Conservation (phyloP, 2,888 invertebrate genomes). For the Agriopis aurantiaria region DNA sequence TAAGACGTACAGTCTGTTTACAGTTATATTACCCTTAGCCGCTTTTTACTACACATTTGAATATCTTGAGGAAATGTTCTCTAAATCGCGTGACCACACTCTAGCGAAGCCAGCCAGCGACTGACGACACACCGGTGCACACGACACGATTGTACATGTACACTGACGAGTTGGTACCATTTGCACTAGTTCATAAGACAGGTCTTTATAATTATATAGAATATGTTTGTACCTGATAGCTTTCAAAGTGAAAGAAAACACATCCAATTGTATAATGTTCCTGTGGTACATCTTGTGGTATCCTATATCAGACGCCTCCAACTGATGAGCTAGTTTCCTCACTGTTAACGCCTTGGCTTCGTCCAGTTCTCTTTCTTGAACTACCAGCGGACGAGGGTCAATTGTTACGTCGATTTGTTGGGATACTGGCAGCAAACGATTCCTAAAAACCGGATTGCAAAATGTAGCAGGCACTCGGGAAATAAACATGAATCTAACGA, state of each 20-base stretch:
- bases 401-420: slow-evolving; percentile 89
- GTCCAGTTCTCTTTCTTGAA: slow-evolving; percentile 87
- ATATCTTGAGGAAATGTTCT: no score
- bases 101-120: no score
- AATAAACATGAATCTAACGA: no score
- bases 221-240: slow-evolving; percentile 70
- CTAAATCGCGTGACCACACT: no score
- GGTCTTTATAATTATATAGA: neutral
- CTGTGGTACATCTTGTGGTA: slow-evolving; percentile 88
- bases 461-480: no score
- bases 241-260: slow-evolving; percentile 87
- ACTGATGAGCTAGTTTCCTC: slow-evolving; percentile 89
- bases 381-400: slow-evolving; percentile 88
- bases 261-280: slow-evolving; percentile 89
- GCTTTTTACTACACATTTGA: no score
- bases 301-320: slow-evolving; percentile 89
- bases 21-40: no score
- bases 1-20: no score
- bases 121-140: no score
- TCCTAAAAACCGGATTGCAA: slow-evolving; percentile 62
- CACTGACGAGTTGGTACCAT: no score
- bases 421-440: slow-evolving; percentile 86
- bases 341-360: slow-evolving; percentile 88
- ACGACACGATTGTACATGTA: no score
- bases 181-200: neutral